phyloP scores from a whole-genome alignment of 2,888 invertebrate genomes.

The Lordiphosa andalusiaca region DNA sequence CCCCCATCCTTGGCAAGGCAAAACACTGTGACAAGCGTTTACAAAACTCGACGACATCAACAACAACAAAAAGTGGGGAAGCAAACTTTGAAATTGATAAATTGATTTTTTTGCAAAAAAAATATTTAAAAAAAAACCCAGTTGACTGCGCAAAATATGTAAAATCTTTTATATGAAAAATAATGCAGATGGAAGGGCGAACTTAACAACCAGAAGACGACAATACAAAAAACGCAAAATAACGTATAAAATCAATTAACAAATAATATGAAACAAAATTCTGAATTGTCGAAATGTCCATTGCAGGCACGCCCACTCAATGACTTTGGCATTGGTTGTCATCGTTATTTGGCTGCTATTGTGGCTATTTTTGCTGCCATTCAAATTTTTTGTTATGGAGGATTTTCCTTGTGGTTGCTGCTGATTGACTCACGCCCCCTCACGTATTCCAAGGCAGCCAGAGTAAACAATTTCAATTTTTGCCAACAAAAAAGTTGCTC shows the following conservation, averaged over 20 bases:
- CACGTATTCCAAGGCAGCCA: constrained; percentile 22
- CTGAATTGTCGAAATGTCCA: constrained; percentile 34
- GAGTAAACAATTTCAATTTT: constrained; percentile 55
- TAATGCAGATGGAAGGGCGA: constrained; percentile 24
- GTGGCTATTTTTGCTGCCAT: constrained; percentile 28
- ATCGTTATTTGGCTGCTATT: constrained; percentile 19
- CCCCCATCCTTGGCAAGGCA: constrained; percentile 37
- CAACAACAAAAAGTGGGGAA: constrained; percentile 40
- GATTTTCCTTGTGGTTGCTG: constrained; percentile 15
- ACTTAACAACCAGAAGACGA: constrained; percentile 3
- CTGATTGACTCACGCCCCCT: constrained; percentile 28
- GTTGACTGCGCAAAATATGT: constrained; percentile 41
- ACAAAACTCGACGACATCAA: constrained; percentile 56
- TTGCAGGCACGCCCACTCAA: constrained; percentile 25
- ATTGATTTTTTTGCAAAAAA: constrained; percentile 67
- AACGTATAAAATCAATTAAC: constrained; percentile 31
- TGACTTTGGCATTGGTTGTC: constrained; percentile 15
- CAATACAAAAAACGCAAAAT: constrained; percentile 2
- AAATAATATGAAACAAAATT: constrained; percentile 28
- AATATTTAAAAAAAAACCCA: constrained; percentile 38
- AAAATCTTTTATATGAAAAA: constrained; percentile 56
- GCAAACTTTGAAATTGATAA: constrained; percentile 68
- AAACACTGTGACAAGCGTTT: constrained; percentile 72
- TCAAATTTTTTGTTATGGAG: constrained; percentile 8
- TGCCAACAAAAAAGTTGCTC: constrained; percentile 35